Conservation (phyloP, 2,888 invertebrate species). For the Oasisia sp. region DNA sequence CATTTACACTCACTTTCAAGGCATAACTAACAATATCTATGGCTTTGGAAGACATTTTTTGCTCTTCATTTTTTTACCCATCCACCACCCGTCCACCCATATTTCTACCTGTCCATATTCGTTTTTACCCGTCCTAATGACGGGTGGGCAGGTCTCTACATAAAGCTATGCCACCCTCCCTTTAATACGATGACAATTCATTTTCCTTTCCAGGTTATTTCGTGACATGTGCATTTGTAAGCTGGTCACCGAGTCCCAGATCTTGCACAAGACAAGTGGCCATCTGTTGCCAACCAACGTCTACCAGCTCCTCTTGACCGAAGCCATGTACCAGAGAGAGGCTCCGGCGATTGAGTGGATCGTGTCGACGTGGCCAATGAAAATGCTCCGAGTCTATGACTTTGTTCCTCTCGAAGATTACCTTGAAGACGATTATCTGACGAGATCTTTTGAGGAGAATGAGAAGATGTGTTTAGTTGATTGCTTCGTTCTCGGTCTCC, state of each 20-base stretch:
- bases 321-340: constrained; percentile 56
- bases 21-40: no score
- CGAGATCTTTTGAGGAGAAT: constrained; percentile 49
- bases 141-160: no score
- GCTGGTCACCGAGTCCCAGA: constrained; percentile 45
- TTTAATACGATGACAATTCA: not conserved
- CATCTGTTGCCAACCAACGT: constrained; percentile 49
- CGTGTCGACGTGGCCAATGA: constrained; percentile 55
- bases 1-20: no score
- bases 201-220: constrained; percentile 45
- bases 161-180: not conserved
- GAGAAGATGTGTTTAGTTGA: constrained; percentile 49
- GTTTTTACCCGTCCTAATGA: no score
- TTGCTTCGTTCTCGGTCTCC: constrained; percentile 53
- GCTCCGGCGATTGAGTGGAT: constrained; percentile 51
- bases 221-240: constrained; percentile 48
- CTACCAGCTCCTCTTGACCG: constrained; percentile 52
- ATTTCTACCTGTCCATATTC: no score
- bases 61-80: no score
- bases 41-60: no score
- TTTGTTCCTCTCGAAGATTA: constrained; percentile 53
- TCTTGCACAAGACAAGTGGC: constrained; percentile 41
- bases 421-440: constrained; percentile 50
- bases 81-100: no score
- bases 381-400: constrained; percentile 48